Evolutionary conservation across 2,888 invertebrate genomes (phyloP), one percentile per base, ranked within the genome.

Genomic region (Leptura quadrifasciata): DNA sequence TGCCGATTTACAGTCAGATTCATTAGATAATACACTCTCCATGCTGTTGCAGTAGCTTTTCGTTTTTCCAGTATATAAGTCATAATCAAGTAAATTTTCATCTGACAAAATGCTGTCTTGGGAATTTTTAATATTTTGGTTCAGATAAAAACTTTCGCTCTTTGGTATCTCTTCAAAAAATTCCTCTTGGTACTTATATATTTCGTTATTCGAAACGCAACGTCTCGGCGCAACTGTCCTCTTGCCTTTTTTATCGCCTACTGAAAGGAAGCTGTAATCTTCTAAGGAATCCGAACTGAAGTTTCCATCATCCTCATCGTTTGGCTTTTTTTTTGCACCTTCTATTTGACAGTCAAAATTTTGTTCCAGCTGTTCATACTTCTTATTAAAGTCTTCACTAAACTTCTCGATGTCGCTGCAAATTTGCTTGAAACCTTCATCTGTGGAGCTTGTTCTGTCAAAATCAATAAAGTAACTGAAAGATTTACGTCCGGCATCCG

Each of bases 261-360:
- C 80, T 0, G 88, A 87, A 39, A 82, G 79, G 71, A 93, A 87
- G 85, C 93, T 92, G 83, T 92, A 93, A 78, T 94, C 94, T 88
- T 95, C 95, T 69, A 95, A 88, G 0, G 95, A 95, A 89, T 95
- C 95, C 0, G 95, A 95, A 67, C 95, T 95, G 83, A 95, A 95
- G 84, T 94, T 94, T 0, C 93, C 94, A 60, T 94, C 94, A 0
- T 93, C 94, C 0, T 93, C 94, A 21, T 89, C 87, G 18, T 85
- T 83, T n/a, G 27, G 65, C 39, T 15, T 55, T 5, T 70, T 70
- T 64, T 80, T 79, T 35, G 65, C 60, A n/a, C 17, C 58, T 17
- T 81, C 77, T 8, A 76, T 76, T 63, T 78, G 75, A 18, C 47
- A 76, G 27, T 79, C 80, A 18, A 88, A 82, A 57, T 81, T 85